A percentile compares a stretch with the other conserved stretches of the same genome.
Conservation (phyloP, 2,888 invertebrate species). For the Eupithecia vulgata region DNA sequence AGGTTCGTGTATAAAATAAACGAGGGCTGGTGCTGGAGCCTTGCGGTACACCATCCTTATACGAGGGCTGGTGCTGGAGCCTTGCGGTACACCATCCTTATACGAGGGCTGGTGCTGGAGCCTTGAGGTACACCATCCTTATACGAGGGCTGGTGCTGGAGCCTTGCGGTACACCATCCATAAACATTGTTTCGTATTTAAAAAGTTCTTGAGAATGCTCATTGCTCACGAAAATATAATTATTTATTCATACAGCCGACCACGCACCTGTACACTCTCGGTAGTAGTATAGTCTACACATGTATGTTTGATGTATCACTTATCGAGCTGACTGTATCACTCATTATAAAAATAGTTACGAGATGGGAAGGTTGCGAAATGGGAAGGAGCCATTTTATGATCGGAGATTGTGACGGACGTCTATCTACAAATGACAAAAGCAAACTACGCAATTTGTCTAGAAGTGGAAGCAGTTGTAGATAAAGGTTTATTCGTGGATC, state of each 20-base stretch:
- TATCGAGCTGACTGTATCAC: too few relatives aligned
- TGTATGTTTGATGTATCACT: too few relatives aligned
- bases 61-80: too few relatives aligned
- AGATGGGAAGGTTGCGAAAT: too few relatives aligned
- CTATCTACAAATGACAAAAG: background rate
- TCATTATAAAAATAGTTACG: too few relatives aligned
- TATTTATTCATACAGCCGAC: background rate
- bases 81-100: too few relatives aligned
- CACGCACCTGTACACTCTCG: too few relatives aligned
- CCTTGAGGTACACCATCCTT: background rate
- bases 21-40: too few relatives aligned
- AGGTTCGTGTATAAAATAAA: background rate
- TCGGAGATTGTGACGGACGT: background rate
- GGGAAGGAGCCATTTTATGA: background rate
- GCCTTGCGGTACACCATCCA: background rate
- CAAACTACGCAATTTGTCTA: conserved; percentile 20
- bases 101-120: too few relatives aligned
- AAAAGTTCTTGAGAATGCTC: background rate
- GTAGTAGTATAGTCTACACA: too few relatives aligned
- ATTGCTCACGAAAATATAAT: background rate
- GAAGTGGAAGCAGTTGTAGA: conserved; percentile 23
- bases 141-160: background rate
- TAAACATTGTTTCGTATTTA: background rate
- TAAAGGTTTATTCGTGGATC: conserved; percentile 28
- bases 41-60: too few relatives aligned